Percentiles rank a stretch among this genome's conserved stretches.
phyloP scores from a whole-genome alignment of 1,140 invertebrate genomes.

The Monochamus saltuarius region DNA sequence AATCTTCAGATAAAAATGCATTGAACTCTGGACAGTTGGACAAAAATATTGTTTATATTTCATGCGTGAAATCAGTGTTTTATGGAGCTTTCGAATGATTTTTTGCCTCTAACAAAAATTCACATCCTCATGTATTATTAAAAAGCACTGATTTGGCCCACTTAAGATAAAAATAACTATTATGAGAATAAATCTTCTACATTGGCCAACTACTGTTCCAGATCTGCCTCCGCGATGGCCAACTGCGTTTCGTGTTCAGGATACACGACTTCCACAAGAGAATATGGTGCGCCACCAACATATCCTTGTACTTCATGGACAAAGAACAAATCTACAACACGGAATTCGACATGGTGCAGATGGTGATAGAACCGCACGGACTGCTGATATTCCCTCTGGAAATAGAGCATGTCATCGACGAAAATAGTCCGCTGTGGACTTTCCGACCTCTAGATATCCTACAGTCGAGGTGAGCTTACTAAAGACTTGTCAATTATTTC shows the following conservation, averaged over 20 bases:
- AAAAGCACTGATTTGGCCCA: too few species aligned
- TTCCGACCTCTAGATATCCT: slow-evolving; percentile 54
- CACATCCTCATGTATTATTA: too few species aligned
- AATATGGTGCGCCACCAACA: slow-evolving; percentile 39
- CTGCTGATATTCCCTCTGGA: slow-evolving; percentile 65
- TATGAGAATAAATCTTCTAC: too few species aligned
- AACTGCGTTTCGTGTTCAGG: slow-evolving; percentile 41
- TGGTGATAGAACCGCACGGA: slow-evolving; percentile 45
- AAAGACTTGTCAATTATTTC: not conserved
- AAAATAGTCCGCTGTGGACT: slow-evolving; percentile 58
- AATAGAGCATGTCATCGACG: slow-evolving; percentile 62
- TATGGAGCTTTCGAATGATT: too few species aligned
- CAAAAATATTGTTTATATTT: too few species aligned
- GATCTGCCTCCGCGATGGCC: slow-evolving; percentile 41
- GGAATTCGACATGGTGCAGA: slow-evolving; percentile 34
- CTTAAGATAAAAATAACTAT: too few species aligned
- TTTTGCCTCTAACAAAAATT: too few species aligned
- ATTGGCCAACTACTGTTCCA: slow-evolving; percentile 19
- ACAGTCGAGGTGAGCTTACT: slow-evolving; percentile 24
- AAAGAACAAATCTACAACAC: slow-evolving; percentile 30
- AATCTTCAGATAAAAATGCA: too few species aligned
- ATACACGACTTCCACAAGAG: slow-evolving; percentile 37
- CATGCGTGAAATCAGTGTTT: too few species aligned
- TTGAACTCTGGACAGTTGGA: too few species aligned
- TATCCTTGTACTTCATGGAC: slow-evolving; percentile 39